Conservation (phyloP, 2,888 invertebrate species). For the Drosophila gaucha region DNA sequence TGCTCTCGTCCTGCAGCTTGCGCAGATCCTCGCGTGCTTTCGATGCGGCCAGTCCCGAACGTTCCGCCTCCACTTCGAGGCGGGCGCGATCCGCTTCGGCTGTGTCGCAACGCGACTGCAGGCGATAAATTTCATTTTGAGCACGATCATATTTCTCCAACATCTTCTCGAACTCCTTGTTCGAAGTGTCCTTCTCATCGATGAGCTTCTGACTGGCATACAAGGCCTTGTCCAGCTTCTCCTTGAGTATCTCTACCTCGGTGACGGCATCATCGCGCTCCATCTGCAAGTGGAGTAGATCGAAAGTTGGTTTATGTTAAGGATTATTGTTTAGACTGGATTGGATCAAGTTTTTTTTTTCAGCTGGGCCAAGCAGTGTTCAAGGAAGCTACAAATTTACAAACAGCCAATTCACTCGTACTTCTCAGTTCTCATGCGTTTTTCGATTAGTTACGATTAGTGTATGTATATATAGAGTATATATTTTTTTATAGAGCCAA, state of each 20-base stretch:
- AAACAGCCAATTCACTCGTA: slow-evolving; percentile 81
- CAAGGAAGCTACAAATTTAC: slow-evolving; percentile 80
- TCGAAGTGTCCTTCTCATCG: slow-evolving; percentile 94
- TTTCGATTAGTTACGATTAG: slow-evolving; percentile 36
- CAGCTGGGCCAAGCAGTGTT: slow-evolving; percentile 40
- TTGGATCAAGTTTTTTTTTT: background rate
- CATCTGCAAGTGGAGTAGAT: slow-evolving; percentile 88
- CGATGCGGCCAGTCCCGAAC: slow-evolving; percentile 91
- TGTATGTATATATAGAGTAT: slow-evolving; percentile 23
- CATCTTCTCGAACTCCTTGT: slow-evolving; percentile 96
- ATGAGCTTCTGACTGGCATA: slow-evolving; percentile 92
- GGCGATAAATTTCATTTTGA: slow-evolving; percentile 94
- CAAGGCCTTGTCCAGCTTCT: slow-evolving; percentile 94
- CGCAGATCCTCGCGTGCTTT: slow-evolving; percentile 94
- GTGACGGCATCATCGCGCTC: slow-evolving; percentile 94
- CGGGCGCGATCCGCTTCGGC: slow-evolving; percentile 95
- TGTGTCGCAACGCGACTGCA: slow-evolving; percentile 95
- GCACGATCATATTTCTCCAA: slow-evolving; percentile 96
- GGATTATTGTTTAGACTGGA: background rate
- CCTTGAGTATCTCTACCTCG: slow-evolving; percentile 94
- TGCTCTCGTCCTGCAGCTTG: slow-evolving; percentile 94
- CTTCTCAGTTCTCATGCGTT: slow-evolving; percentile 70
- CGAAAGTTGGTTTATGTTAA: background rate
- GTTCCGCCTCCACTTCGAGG: slow-evolving; percentile 93
- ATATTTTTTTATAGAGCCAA: slow-evolving; percentile 50